phyloP scores from a whole-genome alignment of 2,888 invertebrate species.

The Hemicrepidius hirtus region DNA sequence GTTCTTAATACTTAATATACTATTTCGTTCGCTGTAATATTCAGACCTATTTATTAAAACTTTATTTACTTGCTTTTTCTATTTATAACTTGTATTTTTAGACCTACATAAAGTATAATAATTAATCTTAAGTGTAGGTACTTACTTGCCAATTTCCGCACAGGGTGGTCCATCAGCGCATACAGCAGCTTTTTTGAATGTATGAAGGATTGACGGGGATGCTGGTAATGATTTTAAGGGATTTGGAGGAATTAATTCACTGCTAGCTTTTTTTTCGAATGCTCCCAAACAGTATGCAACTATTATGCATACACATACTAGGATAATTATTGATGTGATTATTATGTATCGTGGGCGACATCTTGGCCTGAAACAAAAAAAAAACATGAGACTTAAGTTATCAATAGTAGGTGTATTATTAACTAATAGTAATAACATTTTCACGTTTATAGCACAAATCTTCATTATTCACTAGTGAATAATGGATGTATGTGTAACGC shows the following conservation, averaged over 20 bases:
- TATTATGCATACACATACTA: slow-evolving; percentile 57
- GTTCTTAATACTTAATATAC: no score
- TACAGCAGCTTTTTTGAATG: slow-evolving; percentile 82
- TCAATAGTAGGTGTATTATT: no score
- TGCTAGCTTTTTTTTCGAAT: slow-evolving; percentile 53
- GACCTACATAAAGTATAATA: no score
- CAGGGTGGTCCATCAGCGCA: slow-evolving; percentile 86
- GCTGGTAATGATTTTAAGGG: slow-evolving; percentile 78
- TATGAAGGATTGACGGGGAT: slow-evolving; percentile 80
- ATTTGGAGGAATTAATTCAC: slow-evolving; percentile 77
- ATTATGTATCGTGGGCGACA: slow-evolving; percentile 53
- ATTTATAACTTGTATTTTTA: no score
- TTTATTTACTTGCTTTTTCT: no score
- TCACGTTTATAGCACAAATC: no score
- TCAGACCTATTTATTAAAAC: no score
- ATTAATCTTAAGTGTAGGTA: slow-evolving; percentile 34
- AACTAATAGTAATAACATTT: no score
- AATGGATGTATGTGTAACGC: no score
- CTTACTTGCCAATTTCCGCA: slow-evolving; percentile 85
- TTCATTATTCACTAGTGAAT: no score
- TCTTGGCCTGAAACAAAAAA: slow-evolving; percentile 57
- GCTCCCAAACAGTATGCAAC: slow-evolving; percentile 61
- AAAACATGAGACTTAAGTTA: neutral
- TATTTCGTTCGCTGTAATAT: no score
- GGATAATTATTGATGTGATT: slow-evolving; percentile 53